Base-by-base conservation (phyloP, 2,797 vertebrate genomes). In the Numenius phaeopus region DNA sequence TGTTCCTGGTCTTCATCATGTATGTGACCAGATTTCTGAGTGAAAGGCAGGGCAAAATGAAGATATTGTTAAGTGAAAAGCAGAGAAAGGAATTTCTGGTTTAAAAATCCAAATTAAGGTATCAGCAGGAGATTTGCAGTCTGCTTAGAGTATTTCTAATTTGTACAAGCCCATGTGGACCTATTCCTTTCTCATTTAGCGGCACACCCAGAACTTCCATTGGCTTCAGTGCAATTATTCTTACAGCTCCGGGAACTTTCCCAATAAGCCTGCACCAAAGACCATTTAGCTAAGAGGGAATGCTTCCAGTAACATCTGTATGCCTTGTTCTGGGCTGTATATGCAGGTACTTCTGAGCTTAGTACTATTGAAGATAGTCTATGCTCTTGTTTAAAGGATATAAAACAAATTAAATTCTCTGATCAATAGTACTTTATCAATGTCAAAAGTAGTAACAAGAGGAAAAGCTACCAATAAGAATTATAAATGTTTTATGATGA, bases 81-180 rank as follows among this genome's bases (percentile, higher is more conserved):
- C 61, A 75, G 71, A 85, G 66, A 49, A 91, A 93, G 37, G 57
- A 91, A 73, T 91, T 95, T 85, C 65, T 90, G 32, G 16, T 88
- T 81, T 93, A 71, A 82, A 91, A 95, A 91, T 89, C 32, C 40
- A 90, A 91, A 93, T 73, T 90, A 80, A 94, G 47, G 30, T 77
- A 73, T 78, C 91, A 91, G 47, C 87, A 91, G 73, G 85, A 91
- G 72, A 67, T 54, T 64, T 83, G 46, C 76, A 88, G 65, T 71
- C 61, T 83, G 37, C 71, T 94, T 86, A 65, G 79, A 78, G 22
- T 83, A 69, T 61, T 90, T 90, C 80, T 90, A 83, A 90, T 88
- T 89, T 91, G 37, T 78, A 75, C 64, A 81, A 88, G 72, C 40
- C 75, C 55, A 24, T 44, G 55, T 87, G 62, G 93, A 72, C 77